Evolutionary conservation across 2,888 invertebrate genomes (phyloP).

Genomic region (Enchytraeus crypticus): DNA sequence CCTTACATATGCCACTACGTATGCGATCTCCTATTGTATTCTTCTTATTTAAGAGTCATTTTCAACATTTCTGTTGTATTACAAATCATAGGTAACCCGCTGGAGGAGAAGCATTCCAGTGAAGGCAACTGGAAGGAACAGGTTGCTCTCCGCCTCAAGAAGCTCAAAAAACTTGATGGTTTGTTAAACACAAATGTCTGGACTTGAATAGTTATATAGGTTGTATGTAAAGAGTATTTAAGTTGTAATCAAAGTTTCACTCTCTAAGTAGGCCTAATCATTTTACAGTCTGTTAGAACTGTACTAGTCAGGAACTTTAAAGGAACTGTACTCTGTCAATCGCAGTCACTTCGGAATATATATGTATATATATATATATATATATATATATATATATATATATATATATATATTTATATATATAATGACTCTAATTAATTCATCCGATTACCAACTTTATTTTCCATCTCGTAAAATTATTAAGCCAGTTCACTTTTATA

Average conservation of each 20-base stretch:
- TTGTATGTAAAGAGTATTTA: neutral
- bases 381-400: neutral
- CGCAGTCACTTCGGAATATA: too few species aligned
- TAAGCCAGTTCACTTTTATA: too few species aligned
- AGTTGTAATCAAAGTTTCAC: neutral
- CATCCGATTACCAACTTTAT: too few species aligned
- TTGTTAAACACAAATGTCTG: neutral
- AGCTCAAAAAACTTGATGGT: constrained; percentile 48
- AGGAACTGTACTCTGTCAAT: too few species aligned
- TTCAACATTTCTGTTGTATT: too few species aligned
- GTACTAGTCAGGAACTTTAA: too few species aligned
- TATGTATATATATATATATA: neutral
- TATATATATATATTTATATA: neutral
- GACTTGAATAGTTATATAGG: neutral
- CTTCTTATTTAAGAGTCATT: too few species aligned
- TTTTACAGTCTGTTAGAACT: too few species aligned
- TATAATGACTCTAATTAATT: neutral
- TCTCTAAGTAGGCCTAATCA: neutral
- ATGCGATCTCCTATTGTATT: too few species aligned
- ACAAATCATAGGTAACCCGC: constrained; percentile 41
- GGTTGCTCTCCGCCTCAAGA: constrained; percentile 37
- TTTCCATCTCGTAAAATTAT: too few species aligned
- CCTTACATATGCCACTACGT: too few species aligned
- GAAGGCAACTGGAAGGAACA: constrained; percentile 44
- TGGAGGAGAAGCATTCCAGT: constrained; percentile 38